phyloP scores from a whole-genome alignment of 2,113 vertebrate species.

The Ageneiosus marmoratus region DNA sequence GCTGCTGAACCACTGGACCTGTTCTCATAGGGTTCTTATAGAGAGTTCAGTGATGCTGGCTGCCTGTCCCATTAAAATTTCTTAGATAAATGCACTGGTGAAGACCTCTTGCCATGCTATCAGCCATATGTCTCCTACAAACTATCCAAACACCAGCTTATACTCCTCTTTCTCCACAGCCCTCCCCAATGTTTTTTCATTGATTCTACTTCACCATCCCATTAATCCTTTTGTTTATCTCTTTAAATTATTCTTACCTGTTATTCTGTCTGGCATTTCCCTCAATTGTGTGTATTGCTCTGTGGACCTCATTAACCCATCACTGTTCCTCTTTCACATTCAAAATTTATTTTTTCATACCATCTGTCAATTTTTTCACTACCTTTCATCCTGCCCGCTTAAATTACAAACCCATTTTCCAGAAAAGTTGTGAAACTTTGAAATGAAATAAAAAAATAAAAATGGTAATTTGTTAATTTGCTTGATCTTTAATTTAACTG shows the following conservation, averaged over 20 bases:
- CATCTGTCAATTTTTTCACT: background rate
- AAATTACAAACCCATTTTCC: background rate
- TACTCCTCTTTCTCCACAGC: background rate
- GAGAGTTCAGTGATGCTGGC: conserved; percentile 49
- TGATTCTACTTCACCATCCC: background rate
- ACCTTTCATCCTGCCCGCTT: conserved; percentile 1
- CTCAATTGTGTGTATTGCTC: background rate
- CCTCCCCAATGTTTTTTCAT: background rate
- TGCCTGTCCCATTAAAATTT: conserved; percentile 63
- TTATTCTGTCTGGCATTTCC: background rate
- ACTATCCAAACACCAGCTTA: conserved; percentile 22
- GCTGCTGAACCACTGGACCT: conserved; percentile 49
- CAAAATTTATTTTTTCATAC: background rate
- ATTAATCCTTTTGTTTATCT: background rate
- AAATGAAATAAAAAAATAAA: too few species aligned
- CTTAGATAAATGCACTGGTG: conserved; percentile 60
- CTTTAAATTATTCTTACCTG: conserved; percentile 19
- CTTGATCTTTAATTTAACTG: too few species aligned
- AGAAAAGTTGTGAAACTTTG: too few species aligned
- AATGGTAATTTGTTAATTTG: too few species aligned
- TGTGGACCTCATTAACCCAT: background rate
- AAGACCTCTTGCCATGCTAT: conserved; percentile 56
- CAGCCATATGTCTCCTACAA: conserved; percentile 44
- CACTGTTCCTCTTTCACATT: background rate
- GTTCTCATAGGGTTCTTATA: conserved; percentile 40